Base-by-base conservation (phyloP, 2,888 invertebrate species). In the Ectobius pallidus region DNA sequence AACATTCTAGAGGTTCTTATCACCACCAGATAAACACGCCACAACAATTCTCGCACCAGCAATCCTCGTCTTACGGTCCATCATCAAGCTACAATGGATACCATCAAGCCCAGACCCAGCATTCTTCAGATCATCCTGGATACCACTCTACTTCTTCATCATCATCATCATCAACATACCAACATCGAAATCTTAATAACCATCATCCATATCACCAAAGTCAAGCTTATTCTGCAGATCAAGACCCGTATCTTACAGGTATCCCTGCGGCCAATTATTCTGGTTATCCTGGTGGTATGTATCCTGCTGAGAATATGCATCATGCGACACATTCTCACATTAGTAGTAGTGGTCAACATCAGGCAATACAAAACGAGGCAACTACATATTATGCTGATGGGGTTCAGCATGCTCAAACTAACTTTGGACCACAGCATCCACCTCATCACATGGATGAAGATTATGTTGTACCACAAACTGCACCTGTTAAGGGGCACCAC, bases 51-150 rank as follows among this genome's bases (percentile, higher is more conserved):
- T 82, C 84, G 68, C 85, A 86, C 74, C 85, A 85, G 75, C 84
- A 85, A 71, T 82, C 83, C 73, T 86, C 76, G 32, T 70, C 86
- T 72, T 85, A 86, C 74, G 80, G 77, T 44, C 49, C 69, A 22
- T 68, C 76, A 1, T 78, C 78, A 0, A 82, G 83, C 22, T 86
- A 87, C 78, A 86, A 86, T 73, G 87, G 86, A 16, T 85, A 85
- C 72, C 82, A 85, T 34, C 88, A 88, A 85, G 85, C 63, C 81
- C 83, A 2, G 85, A 67, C 86, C 74, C 82, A 85, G 75, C 85
- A 88, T 74, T 77, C 80, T 2, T 84, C 82, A 1, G 82, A 82
- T 73, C 82, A 83, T 63, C 39, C 49, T n/a, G 71, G 22, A 73
- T 79, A 80, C 70, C 78, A 81, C 77, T 67, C 77, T 75, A 22